Percentiles rank a stretch among this genome's conserved stretches.
Conservation (phyloP, 1,140 invertebrate species). For the Amyelois transitella region DNA sequence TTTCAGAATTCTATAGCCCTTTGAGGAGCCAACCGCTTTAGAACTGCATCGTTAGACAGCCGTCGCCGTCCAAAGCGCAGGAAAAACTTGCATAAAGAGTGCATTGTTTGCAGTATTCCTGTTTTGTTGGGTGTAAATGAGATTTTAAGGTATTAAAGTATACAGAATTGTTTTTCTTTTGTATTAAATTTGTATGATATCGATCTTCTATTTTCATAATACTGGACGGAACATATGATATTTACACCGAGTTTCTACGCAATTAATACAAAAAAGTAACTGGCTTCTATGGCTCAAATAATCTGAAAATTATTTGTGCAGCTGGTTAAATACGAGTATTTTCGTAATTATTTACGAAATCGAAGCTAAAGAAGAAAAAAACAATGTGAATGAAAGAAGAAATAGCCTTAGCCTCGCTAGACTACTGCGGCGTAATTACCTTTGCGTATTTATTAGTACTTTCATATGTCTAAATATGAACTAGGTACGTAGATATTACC, state of each 20-base stretch:
- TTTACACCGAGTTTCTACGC: too few species aligned
- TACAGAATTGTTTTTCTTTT: not conserved
- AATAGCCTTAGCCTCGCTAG: too few species aligned
- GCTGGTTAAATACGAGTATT: too few species aligned
- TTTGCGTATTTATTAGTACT: too few species aligned
- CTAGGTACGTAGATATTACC: constrained; percentile 13
- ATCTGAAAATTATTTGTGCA: too few species aligned
- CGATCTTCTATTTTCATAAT: not conserved
- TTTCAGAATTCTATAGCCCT: not conserved
- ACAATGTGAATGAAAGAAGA: too few species aligned
- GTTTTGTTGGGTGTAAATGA: not conserved
- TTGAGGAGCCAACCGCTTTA: not conserved
- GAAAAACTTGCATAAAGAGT: not conserved
- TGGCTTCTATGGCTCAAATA: too few species aligned
- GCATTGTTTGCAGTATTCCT: not conserved
- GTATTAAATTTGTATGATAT: not conserved
- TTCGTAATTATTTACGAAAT: too few species aligned
- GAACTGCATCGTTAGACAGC: not conserved
- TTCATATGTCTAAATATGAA: not conserved
- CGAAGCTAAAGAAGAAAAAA: too few species aligned
- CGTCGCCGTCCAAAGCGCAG: not conserved
- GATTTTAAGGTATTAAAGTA: not conserved
- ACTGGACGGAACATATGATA: too few species aligned
- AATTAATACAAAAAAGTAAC: too few species aligned
- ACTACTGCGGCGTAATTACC: too few species aligned